Percentiles rank a stretch among this genome's conserved stretches.
phyloP scores from a whole-genome alignment of 2,888 invertebrate genomes.

The Oxytorus armatus region DNA sequence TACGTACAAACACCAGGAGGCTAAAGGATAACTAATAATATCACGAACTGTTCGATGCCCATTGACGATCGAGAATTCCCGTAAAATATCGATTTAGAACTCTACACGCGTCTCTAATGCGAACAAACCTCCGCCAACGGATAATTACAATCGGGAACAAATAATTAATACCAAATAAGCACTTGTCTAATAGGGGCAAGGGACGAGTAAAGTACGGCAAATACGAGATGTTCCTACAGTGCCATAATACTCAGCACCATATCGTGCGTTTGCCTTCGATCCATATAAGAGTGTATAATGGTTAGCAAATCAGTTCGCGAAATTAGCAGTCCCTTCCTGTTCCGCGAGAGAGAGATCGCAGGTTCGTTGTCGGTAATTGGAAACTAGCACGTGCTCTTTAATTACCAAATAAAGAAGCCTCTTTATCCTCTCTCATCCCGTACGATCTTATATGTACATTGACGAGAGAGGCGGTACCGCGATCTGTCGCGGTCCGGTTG shows the following conservation, averaged over 20 bases:
- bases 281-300: constrained; percentile 43
- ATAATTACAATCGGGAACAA: constrained; percentile 46
- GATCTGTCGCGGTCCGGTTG: neutral
- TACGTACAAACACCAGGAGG: constrained; percentile 34
- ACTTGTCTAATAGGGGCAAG: constrained; percentile 47
- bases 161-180: constrained; percentile 65
- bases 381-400: constrained; percentile 62
- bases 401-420: constrained; percentile 56
- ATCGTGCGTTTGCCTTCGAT: constrained; percentile 10
- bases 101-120: neutral
- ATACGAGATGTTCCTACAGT: neutral
- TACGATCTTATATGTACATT: neutral
- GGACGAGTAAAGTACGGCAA: constrained; percentile 25
- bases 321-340: constrained; percentile 62
- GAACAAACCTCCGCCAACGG: constrained; percentile 17
- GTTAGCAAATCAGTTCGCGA: constrained; percentile 55
- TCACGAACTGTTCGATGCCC: neutral
- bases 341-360: constrained; percentile 34
- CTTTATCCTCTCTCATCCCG: neutral
- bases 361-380: constrained; percentile 49
- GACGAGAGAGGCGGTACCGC: neutral
- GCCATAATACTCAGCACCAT: constrained; percentile 40
- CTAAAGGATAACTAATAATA: constrained; percentile 17
- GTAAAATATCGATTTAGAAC: constrained; percentile 44
- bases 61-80: constrained; percentile 25